These are phyloP conservation scores for Eumacrocentrus americanus DNA, from an alignment of 2,888 invertebrate genomes.

Conservation along the genomic window DNA sequence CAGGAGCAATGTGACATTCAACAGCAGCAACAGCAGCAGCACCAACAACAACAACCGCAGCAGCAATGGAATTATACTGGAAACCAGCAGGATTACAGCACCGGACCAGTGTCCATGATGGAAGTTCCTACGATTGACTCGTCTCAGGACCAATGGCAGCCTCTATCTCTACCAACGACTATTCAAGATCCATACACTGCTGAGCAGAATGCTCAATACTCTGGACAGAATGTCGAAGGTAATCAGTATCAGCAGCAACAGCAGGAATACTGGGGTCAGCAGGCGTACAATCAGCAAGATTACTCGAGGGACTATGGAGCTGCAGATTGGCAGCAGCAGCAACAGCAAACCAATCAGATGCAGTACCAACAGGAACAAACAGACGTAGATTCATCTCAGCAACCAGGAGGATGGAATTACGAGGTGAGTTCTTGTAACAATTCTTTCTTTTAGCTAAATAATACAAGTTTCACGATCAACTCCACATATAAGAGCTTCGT, in stretches of 20 bases:
- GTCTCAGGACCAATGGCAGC: constrained; percentile 51
- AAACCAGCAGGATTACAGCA: constrained; percentile 43
- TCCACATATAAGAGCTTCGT: not conserved
- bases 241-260: constrained; percentile 48
- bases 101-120: constrained; percentile 48
- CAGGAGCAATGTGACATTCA: constrained; percentile 43
- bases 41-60: constrained; percentile 41
- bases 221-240: constrained; percentile 39
- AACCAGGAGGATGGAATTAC: constrained; percentile 57
- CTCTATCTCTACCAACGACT: constrained; percentile 45
- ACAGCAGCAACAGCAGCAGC: constrained; percentile 43
- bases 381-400: constrained; percentile 49
- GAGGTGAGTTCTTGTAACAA: constrained; percentile 51
- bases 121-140: constrained; percentile 42
- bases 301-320: constrained; percentile 44
- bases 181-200: constrained; percentile 45
- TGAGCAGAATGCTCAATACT: constrained; percentile 43
- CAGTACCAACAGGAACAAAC: constrained; percentile 46
- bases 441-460: constrained; percentile 15
- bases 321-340: constrained; percentile 49
- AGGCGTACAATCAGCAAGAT: constrained; percentile 43
- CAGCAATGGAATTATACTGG: constrained; percentile 40
- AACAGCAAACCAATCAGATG: constrained; percentile 35
- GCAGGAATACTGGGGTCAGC: constrained; percentile 48
- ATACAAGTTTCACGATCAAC: constrained; percentile 7